phyloP scores from a whole-genome alignment of 2,113 vertebrate genomes.

The Phylloscopus whistleri region DNA sequence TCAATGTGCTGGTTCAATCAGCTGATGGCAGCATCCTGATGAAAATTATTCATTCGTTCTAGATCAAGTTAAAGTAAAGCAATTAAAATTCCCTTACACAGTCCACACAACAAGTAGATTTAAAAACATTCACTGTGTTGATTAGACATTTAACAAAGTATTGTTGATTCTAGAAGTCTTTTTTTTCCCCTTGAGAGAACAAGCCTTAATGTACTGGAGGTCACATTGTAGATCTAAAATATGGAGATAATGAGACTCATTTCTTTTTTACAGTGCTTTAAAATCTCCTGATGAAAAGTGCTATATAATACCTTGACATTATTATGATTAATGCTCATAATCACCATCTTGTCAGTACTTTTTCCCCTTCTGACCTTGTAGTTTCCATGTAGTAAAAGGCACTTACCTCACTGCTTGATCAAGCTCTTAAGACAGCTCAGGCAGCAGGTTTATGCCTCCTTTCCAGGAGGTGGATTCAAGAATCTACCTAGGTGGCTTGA shows the following conservation, averaged over 20 bases:
- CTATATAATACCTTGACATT: conserved; percentile 43
- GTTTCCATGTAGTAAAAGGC: conserved; percentile 59
- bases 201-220: background rate
- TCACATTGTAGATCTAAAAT: conserved; percentile 50
- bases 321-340: conserved; percentile 65
- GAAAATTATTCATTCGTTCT: background rate
- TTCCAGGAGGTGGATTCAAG: conserved; percentile 59
- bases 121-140: background rate
- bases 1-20: background rate
- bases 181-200: background rate
- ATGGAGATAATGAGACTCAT: conserved; percentile 39
- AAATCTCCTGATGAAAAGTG: conserved; percentile 63
- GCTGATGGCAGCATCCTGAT: background rate
- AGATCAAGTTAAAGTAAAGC: background rate
- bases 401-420: conserved; percentile 66
- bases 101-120: background rate
- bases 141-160: background rate
- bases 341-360: conserved; percentile 55
- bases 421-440: conserved; percentile 59
- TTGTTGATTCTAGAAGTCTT: background rate
- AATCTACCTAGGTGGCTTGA: conserved; percentile 41
- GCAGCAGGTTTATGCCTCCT: conserved; percentile 50
- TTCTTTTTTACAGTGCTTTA: conserved; percentile 42
- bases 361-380: conserved; percentile 61
- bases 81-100: conserved; percentile 25